phyloP scores from a whole-genome alignment of 2,113 vertebrate genomes.

The Myotis brandtii region DNA sequence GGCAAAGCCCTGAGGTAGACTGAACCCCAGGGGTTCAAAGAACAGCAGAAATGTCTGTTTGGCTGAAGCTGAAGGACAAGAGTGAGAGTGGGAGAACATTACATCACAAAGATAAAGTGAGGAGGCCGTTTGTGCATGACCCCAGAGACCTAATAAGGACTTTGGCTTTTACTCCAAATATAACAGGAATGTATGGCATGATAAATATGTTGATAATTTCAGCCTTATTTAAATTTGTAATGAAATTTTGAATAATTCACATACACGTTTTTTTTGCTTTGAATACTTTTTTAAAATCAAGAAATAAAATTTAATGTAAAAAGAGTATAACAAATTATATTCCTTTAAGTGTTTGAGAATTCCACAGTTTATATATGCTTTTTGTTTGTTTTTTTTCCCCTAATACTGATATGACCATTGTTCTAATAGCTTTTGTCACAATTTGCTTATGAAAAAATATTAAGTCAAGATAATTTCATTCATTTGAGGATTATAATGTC shows the following conservation, averaged over 20 bases:
- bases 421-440: neutral
- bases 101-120: neutral
- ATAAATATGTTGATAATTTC: neutral
- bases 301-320: conserved; percentile 18
- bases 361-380: neutral
- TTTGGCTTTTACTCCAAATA: neutral
- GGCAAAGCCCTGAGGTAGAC: neutral
- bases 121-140: too few species aligned
- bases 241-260: conserved; percentile 4
- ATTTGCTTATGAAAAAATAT: neutral
- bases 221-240: conserved; percentile 8
- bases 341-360: neutral
- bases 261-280: neutral
- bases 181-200: neutral
- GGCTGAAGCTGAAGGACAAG: neutral
- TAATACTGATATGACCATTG: neutral
- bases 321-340: neutral
- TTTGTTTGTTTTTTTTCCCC: neutral
- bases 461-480: neutral
- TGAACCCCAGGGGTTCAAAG: neutral
- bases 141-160: neutral
- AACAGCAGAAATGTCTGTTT: neutral
- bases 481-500: neutral
- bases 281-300: neutral
- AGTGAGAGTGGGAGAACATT: too few species aligned